phyloP scores from a whole-genome alignment of 1,140 invertebrate species.

The Aphidius gifuensis region DNA sequence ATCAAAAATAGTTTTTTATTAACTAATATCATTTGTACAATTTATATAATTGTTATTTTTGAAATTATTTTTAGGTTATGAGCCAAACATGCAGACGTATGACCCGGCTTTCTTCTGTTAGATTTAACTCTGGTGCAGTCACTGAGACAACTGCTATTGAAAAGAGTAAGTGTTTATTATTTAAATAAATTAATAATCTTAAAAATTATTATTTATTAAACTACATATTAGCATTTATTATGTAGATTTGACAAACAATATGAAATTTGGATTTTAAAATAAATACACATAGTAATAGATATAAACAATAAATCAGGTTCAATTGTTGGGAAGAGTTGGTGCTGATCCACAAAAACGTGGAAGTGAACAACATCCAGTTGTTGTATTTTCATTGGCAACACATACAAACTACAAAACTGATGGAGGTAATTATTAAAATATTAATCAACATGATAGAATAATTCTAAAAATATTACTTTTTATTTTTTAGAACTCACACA shows the following conservation, averaged over 20 bases:
- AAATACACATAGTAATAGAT: too few relatives aligned
- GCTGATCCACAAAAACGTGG: slow-evolving; percentile 82
- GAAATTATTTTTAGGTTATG: slow-evolving; percentile 27
- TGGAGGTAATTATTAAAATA: slow-evolving; percentile 44
- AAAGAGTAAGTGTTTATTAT: slow-evolving; percentile 32
- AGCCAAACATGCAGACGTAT: slow-evolving; percentile 21
- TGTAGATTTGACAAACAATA: too few relatives aligned
- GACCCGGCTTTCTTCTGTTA: not conserved
- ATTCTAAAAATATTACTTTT: slow-evolving; percentile 25
- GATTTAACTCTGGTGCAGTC: slow-evolving; percentile 5
- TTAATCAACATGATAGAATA: not conserved
- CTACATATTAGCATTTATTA: too few relatives aligned
- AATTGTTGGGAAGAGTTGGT: slow-evolving; percentile 81
- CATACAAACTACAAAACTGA: slow-evolving; percentile 75
- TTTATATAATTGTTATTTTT: not conserved
- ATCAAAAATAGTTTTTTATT: too few relatives aligned
- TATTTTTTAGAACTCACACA: slow-evolving; percentile 64
- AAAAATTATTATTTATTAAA: too few relatives aligned
- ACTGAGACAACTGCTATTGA: slow-evolving; percentile 28
- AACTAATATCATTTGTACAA: too few relatives aligned
- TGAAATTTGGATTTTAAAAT: too few relatives aligned
- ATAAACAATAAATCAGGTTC: slow-evolving; percentile 87
- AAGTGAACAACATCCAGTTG: slow-evolving; percentile 75
- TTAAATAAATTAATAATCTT: too few relatives aligned
- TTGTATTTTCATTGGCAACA: slow-evolving; percentile 87